A percentile compares a stretch with the other conserved stretches of the same genome.
phyloP scores from a whole-genome alignment of 2,888 invertebrate genomes.

The Carpatolechia fugitivella region DNA sequence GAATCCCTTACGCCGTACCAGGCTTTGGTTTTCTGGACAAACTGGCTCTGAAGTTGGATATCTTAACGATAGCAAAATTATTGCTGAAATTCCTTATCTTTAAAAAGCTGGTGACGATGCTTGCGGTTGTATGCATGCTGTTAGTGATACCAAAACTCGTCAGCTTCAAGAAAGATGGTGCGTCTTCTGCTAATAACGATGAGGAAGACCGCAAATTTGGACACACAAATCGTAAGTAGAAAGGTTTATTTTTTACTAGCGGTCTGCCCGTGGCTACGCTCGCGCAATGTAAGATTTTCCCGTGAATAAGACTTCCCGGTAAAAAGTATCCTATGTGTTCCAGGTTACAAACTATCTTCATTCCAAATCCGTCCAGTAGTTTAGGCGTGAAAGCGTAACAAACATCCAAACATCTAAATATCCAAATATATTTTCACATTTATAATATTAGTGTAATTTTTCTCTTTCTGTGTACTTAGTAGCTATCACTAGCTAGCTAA shows the following conservation, averaged over 20 bases:
- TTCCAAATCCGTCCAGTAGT: too few relatives aligned
- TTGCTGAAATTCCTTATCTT: constrained; percentile 87
- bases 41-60: constrained; percentile 83
- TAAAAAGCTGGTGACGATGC: constrained; percentile 89
- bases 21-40: constrained; percentile 81
- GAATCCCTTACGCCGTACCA: constrained; percentile 78
- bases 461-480: too few relatives aligned
- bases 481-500: too few relatives aligned
- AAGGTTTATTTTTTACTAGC: neutral
- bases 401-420: too few relatives aligned
- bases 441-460: too few relatives aligned
- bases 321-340: too few relatives aligned
- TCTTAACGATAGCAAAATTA: constrained; percentile 86
- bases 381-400: too few relatives aligned
- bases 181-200: constrained; percentile 42
- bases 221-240: constrained; percentile 48
- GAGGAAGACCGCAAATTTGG: constrained; percentile 58
- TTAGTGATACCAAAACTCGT: constrained; percentile 87
- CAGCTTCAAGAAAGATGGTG: constrained; percentile 63
- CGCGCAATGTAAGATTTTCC: too few relatives aligned
- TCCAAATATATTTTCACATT: too few relatives aligned
- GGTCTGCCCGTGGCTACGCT: too few relatives aligned
- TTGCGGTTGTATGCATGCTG: constrained; percentile 86
- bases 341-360: too few relatives aligned
- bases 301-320: too few relatives aligned